Evolutionary conservation across 2,888 invertebrate genomes (phyloP), one percentile per base, ranked within the genome.

Genomic region (Lordiphosa fenestrarum): DNA sequence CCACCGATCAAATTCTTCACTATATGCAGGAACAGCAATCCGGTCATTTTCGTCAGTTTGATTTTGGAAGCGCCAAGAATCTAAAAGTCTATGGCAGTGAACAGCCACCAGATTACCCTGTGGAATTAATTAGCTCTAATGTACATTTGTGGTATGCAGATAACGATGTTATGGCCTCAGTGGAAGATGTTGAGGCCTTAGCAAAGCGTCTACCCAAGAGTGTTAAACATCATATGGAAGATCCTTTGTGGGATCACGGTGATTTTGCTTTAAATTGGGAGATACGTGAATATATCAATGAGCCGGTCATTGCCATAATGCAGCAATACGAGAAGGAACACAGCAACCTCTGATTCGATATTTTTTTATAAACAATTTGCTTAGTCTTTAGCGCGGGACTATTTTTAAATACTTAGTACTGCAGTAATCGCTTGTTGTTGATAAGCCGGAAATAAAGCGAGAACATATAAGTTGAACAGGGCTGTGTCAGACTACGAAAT

Each of bases 1-100:
- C 88, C 1, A 80, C 84, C 4, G 75, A 86, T 65, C 88, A 87
- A 60, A 69, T 87, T 35, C 53, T 82, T 4, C 87, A 87, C 47
- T 87, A 86, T 39, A 25, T 84, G 23, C 87, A 87, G 41, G 78
- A 81, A 25, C 73, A 78, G 6, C 74, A 74, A n/a, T 82, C 84
- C 0, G 85, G 80, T 2, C 51, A 75, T 35, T 87, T 86, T 23
- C 66, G 86, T 0, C 75, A 65, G 1, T 87, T 70, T 15, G 87
- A 87, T 33, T 58, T 69, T 30, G 87, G 87, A 1, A 33, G 38
- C 4, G 33, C 48, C 1, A 69, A 53, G n/a, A 87, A 87, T 44
- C 15, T 80, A 3, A n/a, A 64, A 10, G 1, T 64, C 0, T 87
- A 87, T 47, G 69, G 70, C 4, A 60, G 75, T 1, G 53, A 66